These are phyloP conservation scores for Caenorhabditis sulstoni DNA, from an alignment of 2,888 invertebrate species.

Conservation along the genomic window DNA sequence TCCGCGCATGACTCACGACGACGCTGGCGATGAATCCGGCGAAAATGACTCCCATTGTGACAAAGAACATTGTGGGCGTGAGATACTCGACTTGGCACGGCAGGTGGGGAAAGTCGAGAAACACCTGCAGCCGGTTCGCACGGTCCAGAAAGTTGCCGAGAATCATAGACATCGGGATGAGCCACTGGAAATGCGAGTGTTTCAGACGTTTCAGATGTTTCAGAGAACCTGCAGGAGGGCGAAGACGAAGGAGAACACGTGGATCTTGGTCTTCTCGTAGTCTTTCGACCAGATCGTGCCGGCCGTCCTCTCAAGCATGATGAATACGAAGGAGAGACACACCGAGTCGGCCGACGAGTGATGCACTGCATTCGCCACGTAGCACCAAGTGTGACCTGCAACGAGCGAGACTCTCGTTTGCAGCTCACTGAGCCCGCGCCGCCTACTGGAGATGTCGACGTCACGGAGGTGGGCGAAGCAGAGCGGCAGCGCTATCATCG, in stretches of 20 bases:
- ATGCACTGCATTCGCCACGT: conserved; percentile 46
- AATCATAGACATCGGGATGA: conserved; percentile 43
- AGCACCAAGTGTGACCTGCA: conserved; percentile 51
- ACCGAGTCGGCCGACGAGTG: conserved; percentile 47
- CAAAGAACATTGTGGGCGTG: conserved; percentile 39
- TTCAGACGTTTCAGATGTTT: not conserved
- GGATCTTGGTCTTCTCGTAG: conserved; percentile 49
- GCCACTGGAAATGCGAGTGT: conserved; percentile 30
- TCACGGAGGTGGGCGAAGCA: conserved; percentile 42
- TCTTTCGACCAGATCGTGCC: conserved; percentile 52
- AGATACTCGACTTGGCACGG: conserved; percentile 55
- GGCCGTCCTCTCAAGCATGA: conserved; percentile 49
- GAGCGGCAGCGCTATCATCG: conserved; percentile 49
- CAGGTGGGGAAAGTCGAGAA: conserved; percentile 42
- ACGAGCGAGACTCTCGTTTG: not conserved
- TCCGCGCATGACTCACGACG: conserved; percentile 3
- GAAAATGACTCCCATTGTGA: conserved; percentile 32
- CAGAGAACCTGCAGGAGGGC: conserved; percentile 32
- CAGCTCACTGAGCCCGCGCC: not conserved
- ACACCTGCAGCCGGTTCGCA: conserved; percentile 38
- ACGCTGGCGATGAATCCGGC: conserved; percentile 40
- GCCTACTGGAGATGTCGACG: conserved; percentile 49
- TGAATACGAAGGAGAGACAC: conserved; percentile 52
- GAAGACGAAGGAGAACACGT: conserved; percentile 43
- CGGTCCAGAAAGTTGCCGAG: conserved; percentile 47